Base-by-base conservation (phyloP, 2,113 vertebrate species). In the Typhlomys cinereus region DNA sequence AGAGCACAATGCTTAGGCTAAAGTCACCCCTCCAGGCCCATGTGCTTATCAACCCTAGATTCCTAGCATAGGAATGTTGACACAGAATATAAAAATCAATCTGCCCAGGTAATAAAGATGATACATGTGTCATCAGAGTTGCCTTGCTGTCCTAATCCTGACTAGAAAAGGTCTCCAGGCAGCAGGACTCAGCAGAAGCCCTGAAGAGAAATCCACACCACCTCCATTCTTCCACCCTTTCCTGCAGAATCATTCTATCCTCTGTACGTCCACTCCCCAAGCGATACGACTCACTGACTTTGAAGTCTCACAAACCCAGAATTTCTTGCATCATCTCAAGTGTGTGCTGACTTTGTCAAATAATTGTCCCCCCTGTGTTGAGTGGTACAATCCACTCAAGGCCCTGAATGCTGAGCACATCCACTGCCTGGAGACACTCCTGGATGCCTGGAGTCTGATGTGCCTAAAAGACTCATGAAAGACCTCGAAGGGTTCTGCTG, bases 281-380 rank as follows among this genome's bases (percentile, higher is more conserved):
- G 67, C 59, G n/a, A 18, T 0, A 4, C 4, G 11, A 7, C 39
- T 66, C 25, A 36, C 83, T 90, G 23, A 61, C 5, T 81, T 34
- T 46, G 48, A 70, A 9, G 88, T 91, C 89, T 94, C 21, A 50
- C 80, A 67, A 57, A 36, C 12, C 48, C 69, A 74, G 1, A 66
- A n/a, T 14, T 85, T 17, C 57, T 86, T 71, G 66, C 4, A 52
- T 90, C 1, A 59, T 91, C 29, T 39, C 81, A 44, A 29, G 31
- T 48, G 54, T 93, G 29, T 29, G 36, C 9, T 29, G 34, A 0
- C 8, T 95, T 90, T 89, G 34, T 88, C 75, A 90, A 70, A 4
- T 11, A 14, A 75, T 88, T 88, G 59, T 85, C 34, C 73, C n/a
- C 21, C 36, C 2, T 2, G 41, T 81, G 92, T 61, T 8, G 2